Conservation (phyloP, 2,888 invertebrate species). For the Orchesella flavescens region DNA sequence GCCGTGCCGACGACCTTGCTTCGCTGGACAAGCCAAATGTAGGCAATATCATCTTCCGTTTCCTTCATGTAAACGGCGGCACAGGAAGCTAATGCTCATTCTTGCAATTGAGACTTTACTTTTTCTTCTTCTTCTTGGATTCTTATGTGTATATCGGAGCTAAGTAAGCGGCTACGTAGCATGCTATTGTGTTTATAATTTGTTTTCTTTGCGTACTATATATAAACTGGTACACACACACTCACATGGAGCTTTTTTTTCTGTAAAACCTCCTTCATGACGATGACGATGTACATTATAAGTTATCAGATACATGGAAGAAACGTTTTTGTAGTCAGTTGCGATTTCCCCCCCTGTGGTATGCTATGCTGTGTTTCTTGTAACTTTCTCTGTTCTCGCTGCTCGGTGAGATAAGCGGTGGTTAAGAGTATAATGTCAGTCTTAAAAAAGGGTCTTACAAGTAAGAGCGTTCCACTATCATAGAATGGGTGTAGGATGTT, state of each 20-base stretch:
- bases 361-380: neutral
- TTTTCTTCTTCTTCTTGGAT: neutral
- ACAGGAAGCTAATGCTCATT: slow-evolving; percentile 31
- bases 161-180: too few relatives aligned
- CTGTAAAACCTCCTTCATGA: too few relatives aligned
- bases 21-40: slow-evolving; percentile 53
- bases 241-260: too few relatives aligned
- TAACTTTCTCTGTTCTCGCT: slow-evolving; percentile 10
- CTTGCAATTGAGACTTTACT: slow-evolving; percentile 16
- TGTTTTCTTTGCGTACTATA: neutral
- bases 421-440: slow-evolving; percentile 11
- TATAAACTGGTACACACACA: too few relatives aligned
- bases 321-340: too few relatives aligned
- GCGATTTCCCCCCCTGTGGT: too few relatives aligned
- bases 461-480: neutral
- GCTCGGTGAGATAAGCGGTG: slow-evolving; percentile 23
- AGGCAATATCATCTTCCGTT: slow-evolving; percentile 57
- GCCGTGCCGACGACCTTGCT: slow-evolving; percentile 50
- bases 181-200: slow-evolving; percentile 19
- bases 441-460: neutral
- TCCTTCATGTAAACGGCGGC: slow-evolving; percentile 31
- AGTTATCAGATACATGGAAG: too few relatives aligned
- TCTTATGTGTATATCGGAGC: neutral
- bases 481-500: slow-evolving; percentile 32
- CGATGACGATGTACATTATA: too few relatives aligned